Evolutionary conservation across 2,888 invertebrate genomes (phyloP).

Genomic region (Platypus cylindrus): DNA sequence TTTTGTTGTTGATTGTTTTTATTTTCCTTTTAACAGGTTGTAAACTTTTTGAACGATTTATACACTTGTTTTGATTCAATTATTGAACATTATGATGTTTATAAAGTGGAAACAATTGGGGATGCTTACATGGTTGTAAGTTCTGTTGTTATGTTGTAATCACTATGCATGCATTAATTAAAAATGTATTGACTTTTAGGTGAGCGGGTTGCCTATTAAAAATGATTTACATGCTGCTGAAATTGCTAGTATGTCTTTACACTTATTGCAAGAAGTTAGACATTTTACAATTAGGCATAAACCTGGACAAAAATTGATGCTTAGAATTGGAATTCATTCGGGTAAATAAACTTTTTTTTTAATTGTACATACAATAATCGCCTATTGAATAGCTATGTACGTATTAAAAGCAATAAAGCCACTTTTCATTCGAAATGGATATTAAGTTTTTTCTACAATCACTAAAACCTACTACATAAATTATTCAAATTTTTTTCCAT

Average conservation of each 20-base stretch:
- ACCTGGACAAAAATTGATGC: constrained; percentile 68
- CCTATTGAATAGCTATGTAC: no score
- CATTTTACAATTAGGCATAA: constrained; percentile 81
- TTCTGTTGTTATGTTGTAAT: no score
- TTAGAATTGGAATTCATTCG: constrained; percentile 86
- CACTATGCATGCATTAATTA: neutral
- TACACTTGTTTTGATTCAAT: constrained; percentile 93
- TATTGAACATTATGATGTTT: constrained; percentile 83
- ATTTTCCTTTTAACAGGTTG: constrained; percentile 51
- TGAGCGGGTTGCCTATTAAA: constrained; percentile 76
- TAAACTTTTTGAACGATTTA: constrained; percentile 84
- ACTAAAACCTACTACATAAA: no score
- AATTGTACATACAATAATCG: no score
- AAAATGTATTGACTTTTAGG: constrained; percentile 34
- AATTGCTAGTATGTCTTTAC: constrained; percentile 86
- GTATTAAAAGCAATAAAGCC: no score
- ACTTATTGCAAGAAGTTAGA: constrained; percentile 68
- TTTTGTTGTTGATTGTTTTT: neutral
- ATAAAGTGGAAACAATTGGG: constrained; percentile 88
- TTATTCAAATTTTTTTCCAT: no score
- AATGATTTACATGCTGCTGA: constrained; percentile 88
- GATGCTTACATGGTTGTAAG: constrained; percentile 87
- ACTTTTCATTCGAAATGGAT: no score
- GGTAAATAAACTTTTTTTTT: no score
- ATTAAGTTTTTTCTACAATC: no score